Evolutionary conservation across 2,888 invertebrate species (phyloP), one percentile per base, ranked within the genome.

Genomic region (Auanema freiburgensis): DNA sequence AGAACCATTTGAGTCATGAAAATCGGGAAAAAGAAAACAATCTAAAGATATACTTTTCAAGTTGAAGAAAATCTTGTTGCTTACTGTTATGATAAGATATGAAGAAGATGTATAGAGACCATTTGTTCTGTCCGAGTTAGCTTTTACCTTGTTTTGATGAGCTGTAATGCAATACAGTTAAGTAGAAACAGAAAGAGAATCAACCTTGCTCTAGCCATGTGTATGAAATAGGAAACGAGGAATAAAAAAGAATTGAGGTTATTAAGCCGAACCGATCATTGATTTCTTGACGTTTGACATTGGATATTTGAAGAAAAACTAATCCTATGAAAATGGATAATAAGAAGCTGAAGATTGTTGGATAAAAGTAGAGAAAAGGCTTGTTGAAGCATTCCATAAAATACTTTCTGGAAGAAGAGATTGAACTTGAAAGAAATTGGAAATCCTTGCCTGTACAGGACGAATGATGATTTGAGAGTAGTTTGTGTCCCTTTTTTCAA

Each of bases 321-420:
- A 60, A 10, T 12, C 93, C 93, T 41, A 91, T 88, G 72, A 91
- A 87, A 58, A 93, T 88, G 2, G 93, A 93, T 81, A 93, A 88
- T 2, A 58, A 12, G 23, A 63, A 41, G 24, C 23, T 50, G 14
- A 50, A 40, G 8, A 25, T 33, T 11, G 41, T 23, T 25, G 54
- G 50, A 6, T 24, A 33, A n/a, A 49, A 43, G 24, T 23, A 10
- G 1, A 12, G 41, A 18, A 52, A 18, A 23, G 51, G 53, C 23
- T 33, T 52, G 23, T 59, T 52, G 12, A 53, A 21, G 21, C 42
- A 23, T 14, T 59, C 51, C 21, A 59, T 16, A 12, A 43, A 59
- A 16, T 25, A 51, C 10, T 18, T 42, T 11, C 53, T 52, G 40
- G 14, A 52, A 33, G 16, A n/a, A n/a, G 14, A 14, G n/a, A 53